Evolutionary conservation across 1,140 invertebrate species (phyloP).

Genomic region (Nilaparvata lugens): DNA sequence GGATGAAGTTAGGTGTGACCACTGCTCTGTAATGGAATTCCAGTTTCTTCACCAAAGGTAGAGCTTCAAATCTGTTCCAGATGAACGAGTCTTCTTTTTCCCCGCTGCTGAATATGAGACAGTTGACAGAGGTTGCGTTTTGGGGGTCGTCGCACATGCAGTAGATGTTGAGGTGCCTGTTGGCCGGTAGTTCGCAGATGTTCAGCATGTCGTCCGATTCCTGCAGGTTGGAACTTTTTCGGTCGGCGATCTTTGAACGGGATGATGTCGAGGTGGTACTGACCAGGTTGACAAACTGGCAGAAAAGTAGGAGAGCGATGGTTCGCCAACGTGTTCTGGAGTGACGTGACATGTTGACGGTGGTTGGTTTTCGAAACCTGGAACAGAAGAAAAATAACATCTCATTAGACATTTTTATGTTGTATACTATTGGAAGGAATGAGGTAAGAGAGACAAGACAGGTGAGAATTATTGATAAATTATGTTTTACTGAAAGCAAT

Average conservation of each 20-base stretch:
- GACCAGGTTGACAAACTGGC: no score
- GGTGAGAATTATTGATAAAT: no score
- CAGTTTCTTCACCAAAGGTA: constrained; percentile 55
- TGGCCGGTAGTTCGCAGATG: constrained; percentile 36
- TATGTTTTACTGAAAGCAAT: no score
- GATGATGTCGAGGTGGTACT: neutral
- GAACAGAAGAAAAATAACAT: no score
- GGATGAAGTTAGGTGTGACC: constrained; percentile 54
- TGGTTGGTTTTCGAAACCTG: no score
- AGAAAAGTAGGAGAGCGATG: no score
- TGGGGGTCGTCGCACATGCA: constrained; percentile 38
- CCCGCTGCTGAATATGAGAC: constrained; percentile 53
- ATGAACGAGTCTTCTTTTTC: constrained; percentile 50
- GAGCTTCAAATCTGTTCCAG: constrained; percentile 56
- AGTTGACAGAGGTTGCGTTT: constrained; percentile 42
- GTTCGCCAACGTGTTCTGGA: no score
- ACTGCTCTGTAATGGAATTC: constrained; percentile 56
- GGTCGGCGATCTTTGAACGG: neutral
- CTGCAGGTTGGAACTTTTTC: neutral
- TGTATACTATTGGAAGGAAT: no score
- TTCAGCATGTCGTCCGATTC: constrained; percentile 27
- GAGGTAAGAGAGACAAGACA: no score
- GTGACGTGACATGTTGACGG: no score
- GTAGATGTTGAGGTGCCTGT: constrained; percentile 33
- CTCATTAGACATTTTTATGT: no score